phyloP scores from a whole-genome alignment of 2,888 invertebrate genomes.

The Coleophora flavipennella region DNA sequence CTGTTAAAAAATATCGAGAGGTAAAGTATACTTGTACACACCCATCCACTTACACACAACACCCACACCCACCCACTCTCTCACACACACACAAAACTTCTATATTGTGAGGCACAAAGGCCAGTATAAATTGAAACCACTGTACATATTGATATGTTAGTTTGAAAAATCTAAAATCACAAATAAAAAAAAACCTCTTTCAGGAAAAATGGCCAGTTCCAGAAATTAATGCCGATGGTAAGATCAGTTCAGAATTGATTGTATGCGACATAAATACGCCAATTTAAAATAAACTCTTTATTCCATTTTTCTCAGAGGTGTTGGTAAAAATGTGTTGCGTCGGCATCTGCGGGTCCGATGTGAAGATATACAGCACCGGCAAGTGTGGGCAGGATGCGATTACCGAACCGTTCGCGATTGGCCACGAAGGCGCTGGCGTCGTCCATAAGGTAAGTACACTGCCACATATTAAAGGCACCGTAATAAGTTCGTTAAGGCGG shows the following conservation, averaged over 20 bases:
- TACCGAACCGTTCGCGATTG: conserved; percentile 87
- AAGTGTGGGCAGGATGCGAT: conserved; percentile 87
- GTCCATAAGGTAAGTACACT: conserved; percentile 82
- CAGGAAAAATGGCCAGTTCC: conserved; percentile 86
- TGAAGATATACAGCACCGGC: conserved; percentile 88
- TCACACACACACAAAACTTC: no score
- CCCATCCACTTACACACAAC: no score
- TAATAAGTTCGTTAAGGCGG: no score
- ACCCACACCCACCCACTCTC: no score
- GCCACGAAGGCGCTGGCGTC: conserved; percentile 91
- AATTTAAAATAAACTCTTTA: not conserved
- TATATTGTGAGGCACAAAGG: no score
- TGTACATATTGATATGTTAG: no score
- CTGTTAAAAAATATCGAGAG: no score
- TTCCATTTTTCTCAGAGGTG: conserved; percentile 76
- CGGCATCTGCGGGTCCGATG: conserved; percentile 96
- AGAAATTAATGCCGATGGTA: conserved; percentile 81
- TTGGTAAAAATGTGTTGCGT: conserved; percentile 88
- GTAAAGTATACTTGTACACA: no score
- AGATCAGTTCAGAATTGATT: conserved; percentile 23
- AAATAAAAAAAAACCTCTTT: no score
- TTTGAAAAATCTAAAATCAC: no score
- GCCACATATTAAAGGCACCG: no score
- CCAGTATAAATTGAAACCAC: no score
- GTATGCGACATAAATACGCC: not conserved